phyloP scores from a whole-genome alignment of 2,113 vertebrate species.

The Struthio camelus region DNA sequence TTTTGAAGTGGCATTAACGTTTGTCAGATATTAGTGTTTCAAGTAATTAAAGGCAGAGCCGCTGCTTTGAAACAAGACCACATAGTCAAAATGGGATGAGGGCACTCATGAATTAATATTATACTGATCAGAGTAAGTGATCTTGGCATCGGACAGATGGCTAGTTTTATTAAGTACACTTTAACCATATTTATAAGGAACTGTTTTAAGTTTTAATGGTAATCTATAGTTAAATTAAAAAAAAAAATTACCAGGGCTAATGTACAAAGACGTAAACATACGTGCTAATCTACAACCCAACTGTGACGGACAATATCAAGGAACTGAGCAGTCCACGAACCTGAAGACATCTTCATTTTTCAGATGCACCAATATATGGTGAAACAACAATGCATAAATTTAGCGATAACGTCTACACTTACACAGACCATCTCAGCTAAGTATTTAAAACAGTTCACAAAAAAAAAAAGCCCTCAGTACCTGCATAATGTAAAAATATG shows the following conservation, averaged over 20 bases:
- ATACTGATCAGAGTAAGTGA: neutral
- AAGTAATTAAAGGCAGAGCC: constrained; percentile 10
- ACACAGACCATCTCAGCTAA: neutral
- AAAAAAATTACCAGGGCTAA: neutral
- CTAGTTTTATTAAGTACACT: neutral
- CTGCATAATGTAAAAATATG: neutral
- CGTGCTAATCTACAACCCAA: neutral
- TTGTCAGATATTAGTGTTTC: constrained; percentile 29
- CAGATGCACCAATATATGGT: neutral
- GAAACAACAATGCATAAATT: neutral
- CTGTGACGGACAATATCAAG: neutral
- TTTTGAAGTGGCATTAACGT: neutral
- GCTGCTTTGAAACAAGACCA: constrained; percentile 11
- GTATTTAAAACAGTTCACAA: neutral
- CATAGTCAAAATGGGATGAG: neutral
- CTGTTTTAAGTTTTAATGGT: neutral
- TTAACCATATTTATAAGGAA: neutral
- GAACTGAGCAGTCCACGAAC: neutral
- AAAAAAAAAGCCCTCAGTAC: neutral
- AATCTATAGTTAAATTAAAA: neutral
- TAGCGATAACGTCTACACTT: neutral
- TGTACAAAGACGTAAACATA: neutral
- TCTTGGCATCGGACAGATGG: neutral
- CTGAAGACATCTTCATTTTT: neutral
- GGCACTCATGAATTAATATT: neutral